phyloP scores from a whole-genome alignment of 2,888 invertebrate species.

The Aphrophora alni region DNA sequence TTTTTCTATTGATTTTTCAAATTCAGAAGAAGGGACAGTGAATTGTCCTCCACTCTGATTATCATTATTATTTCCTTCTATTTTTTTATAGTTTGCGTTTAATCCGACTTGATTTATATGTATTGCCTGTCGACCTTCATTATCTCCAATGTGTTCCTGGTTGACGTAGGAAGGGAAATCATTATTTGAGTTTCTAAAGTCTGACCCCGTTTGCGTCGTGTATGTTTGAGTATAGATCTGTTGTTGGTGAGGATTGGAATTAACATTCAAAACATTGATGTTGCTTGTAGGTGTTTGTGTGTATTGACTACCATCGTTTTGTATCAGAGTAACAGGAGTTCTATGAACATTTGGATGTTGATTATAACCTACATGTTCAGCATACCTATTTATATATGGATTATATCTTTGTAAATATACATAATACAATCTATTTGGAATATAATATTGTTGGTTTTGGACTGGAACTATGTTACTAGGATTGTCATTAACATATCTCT shows the following conservation, averaged over 20 bases:
- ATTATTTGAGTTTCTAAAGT: not conserved
- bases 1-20: not conserved
- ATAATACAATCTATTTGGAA: constrained; percentile 36
- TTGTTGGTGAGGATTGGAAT: not conserved
- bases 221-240: not conserved
- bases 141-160: not conserved
- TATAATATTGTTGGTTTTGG: constrained; percentile 11
- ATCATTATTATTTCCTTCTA: not conserved
- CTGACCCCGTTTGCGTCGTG: not conserved
- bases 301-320: not conserved
- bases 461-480: not conserved
- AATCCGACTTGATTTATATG: not conserved
- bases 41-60: not conserved
- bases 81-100: not conserved
- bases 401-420: constrained; percentile 38
- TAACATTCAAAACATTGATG: not conserved
- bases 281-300: not conserved
- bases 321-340: not conserved
- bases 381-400: constrained; percentile 35
- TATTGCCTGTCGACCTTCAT: not conserved
- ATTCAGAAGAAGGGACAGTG: not conserved
- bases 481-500: not conserved
- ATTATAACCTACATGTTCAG: constrained; percentile 14
- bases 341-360: not conserved
- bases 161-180: not conserved